Base-by-base conservation (phyloP, 2,113 vertebrate genomes). In the Boleophthalmus pectinirostris region DNA sequence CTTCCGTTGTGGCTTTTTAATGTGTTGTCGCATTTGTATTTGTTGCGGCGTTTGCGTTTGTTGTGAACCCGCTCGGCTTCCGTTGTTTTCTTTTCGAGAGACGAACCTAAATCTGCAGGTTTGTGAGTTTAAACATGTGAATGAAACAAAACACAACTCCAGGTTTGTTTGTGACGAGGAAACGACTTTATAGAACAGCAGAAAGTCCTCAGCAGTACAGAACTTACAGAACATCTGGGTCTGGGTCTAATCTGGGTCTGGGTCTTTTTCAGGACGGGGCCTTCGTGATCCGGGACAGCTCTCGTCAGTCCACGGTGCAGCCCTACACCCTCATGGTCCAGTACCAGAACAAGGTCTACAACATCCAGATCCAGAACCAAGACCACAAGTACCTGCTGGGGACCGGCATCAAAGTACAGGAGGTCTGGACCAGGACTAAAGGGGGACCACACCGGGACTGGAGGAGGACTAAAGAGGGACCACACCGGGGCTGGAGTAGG, bases 261-360 rank as follows among this genome's bases (percentile, higher is more conserved):
- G 76, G 5, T 51, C 23, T 73, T 88, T 91, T 21, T 61, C 58
- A 98, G 97, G 97, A 99, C 70, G 97, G 97, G 66, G 93, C 96
- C 0, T 99, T 96, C 81, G 92, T 99, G 83, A 96, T 99, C 67
- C 94, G 97, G 86, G 95, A 99, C 93, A 98, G 97, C 86, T 97
- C 95, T 60, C 93, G 90, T 51, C 94, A 95, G 85, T 93, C 91
- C 11, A 0, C 35, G 2, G 84, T 79, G 47, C 96, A 98, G 66
- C 97, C 97, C 0, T 99, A 95, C 18, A 97, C 98, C 0, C 94
- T 98, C 70, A 98, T 98, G 97, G 97, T 98, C 21, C 79, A 96
- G 69, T 97, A 96, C 92, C 95, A 95, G 90, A 87, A 93, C 33
- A 98, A 98, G 83, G 97, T 99, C 51, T 99, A 94, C 90, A 99